These are phyloP conservation scores for Sebastes steindachneri DNA, from an alignment of 2,797 vertebrate species.

Conservation along the genomic window DNA sequence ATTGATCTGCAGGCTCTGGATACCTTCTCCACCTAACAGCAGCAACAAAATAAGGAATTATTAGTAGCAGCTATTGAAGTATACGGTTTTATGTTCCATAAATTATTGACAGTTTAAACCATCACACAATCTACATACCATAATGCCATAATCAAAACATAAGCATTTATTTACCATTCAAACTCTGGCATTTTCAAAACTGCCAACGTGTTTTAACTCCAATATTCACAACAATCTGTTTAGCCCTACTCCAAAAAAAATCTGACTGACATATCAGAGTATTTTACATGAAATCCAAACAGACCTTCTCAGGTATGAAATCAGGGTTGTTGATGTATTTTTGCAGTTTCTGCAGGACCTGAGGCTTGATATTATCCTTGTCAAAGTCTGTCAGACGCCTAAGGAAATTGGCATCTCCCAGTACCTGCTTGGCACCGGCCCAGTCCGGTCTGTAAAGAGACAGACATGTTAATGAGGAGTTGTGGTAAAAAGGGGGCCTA, in stretches of 20 bases:
- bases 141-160: not conserved
- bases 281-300: conserved; percentile 29
- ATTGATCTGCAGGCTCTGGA: conserved; percentile 89
- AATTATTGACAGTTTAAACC: not conserved
- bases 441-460: conserved; percentile 83
- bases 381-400: conserved; percentile 86
- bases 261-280: not conserved
- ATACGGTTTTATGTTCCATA: not conserved
- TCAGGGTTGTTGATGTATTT: conserved; percentile 88
- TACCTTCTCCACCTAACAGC: conserved; percentile 84
- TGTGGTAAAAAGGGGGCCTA: not conserved
- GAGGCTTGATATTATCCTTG: conserved; percentile 88
- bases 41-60: not conserved
- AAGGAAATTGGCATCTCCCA: conserved; percentile 87
- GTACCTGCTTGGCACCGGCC: conserved; percentile 86
- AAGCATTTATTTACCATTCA: not conserved
- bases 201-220: not conserved
- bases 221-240: not conserved
- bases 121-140: not conserved
- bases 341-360: conserved; percentile 85
- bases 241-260: not conserved
- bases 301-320: conserved; percentile 87
- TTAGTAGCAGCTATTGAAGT: not conserved
- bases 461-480: not conserved
- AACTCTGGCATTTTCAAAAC: not conserved